Percentiles rank a stretch among this genome's conserved stretches.
Evolutionary conservation across 1,140 invertebrate species (phyloP).

Genomic region (Lasaia peninsularis): DNA sequence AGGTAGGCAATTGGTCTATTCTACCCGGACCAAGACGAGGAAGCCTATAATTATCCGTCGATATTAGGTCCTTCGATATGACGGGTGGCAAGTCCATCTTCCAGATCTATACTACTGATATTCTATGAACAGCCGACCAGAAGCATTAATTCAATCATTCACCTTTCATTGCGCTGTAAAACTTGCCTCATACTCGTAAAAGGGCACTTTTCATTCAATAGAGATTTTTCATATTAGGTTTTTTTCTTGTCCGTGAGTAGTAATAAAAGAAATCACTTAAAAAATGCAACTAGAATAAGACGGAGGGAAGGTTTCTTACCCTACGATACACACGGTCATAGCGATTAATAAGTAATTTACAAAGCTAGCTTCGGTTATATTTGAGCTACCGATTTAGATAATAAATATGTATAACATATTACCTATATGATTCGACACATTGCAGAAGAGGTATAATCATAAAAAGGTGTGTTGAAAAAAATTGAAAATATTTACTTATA

Average conservation of each 20-base stretch:
- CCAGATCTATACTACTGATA: background rate
- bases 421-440: too few relatives aligned
- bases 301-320: conserved; percentile 42
- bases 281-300: conserved; percentile 46
- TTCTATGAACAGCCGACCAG: conserved; percentile 30
- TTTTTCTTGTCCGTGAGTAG: conserved; percentile 55
- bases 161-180: conserved; percentile 56
- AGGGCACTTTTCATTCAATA: conserved; percentile 52
- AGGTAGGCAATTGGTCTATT: too few relatives aligned
- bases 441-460: too few relatives aligned
- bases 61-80: too few relatives aligned
- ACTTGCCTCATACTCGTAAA: conserved; percentile 54
- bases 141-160: conserved; percentile 50
- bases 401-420: too few relatives aligned
- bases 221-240: conserved; percentile 58
- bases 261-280: conserved; percentile 74
- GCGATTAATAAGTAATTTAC: conserved; percentile 1
- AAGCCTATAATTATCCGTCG: too few relatives aligned
- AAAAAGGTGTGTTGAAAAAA: too few relatives aligned
- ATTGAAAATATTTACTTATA: too few relatives aligned
- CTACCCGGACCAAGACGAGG: too few relatives aligned
- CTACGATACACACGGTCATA: conserved; percentile 31
- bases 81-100: too few relatives aligned
- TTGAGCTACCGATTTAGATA: too few relatives aligned
- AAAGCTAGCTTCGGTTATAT: too few relatives aligned